Percentiles rank a stretch among this genome's conserved stretches.
phyloP scores from a whole-genome alignment of 2,113 vertebrate genomes.

The Charina bottae region DNA sequence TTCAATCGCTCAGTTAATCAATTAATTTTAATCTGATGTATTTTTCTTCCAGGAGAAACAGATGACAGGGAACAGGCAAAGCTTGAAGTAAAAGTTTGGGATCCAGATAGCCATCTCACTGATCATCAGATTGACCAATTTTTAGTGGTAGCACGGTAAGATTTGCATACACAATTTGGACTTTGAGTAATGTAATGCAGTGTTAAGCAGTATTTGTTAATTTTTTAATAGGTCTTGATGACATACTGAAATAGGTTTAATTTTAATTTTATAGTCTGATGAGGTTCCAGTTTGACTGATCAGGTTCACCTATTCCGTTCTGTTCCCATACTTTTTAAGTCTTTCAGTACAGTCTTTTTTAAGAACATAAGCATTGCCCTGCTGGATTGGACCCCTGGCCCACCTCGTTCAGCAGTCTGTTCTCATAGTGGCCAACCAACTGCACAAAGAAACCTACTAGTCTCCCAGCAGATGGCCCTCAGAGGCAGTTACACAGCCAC shows the following conservation, averaged over 20 bases:
- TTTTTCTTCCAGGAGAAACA: conserved; percentile 82
- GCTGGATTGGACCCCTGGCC: background rate
- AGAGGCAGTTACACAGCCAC: background rate
- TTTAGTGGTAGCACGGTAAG: conserved; percentile 96
- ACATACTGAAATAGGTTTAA: background rate
- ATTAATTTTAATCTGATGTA: conserved; percentile 68
- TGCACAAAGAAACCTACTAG: background rate
- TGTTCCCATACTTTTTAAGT: background rate
- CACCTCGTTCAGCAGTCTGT: background rate
- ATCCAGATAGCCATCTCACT: conserved; percentile 94
- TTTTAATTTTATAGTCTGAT: background rate
- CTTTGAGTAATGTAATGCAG: background rate
- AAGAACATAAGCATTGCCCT: background rate
- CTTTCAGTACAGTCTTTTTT: background rate
- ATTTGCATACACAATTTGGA: conserved; percentile 58
- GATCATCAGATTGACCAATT: conserved; percentile 99
- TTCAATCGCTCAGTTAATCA: too few relatives aligned
- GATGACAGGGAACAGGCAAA: conserved; percentile 96
- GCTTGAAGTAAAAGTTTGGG: conserved; percentile 96
- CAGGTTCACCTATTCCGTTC: background rate
- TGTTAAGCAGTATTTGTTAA: background rate
- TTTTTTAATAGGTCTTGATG: background rate
- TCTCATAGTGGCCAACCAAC: background rate
- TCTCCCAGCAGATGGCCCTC: background rate
- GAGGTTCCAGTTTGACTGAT: background rate